A percentile compares a stretch with the other conserved stretches of the same genome.
phyloP scores from a whole-genome alignment of 2,797 vertebrate species.

The Sardinella longiceps region DNA sequence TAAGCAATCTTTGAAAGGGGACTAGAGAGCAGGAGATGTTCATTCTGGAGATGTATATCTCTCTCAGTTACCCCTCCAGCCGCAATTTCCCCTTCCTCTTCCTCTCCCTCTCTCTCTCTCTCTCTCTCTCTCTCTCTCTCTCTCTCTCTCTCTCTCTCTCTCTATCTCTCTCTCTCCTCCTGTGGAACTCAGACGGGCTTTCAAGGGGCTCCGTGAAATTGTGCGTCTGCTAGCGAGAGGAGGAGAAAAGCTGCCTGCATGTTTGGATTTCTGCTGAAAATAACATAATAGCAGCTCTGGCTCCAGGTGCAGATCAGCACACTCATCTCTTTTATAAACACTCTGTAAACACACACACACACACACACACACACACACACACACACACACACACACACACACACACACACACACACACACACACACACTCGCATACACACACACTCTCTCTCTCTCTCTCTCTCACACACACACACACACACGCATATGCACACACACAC shows the following conservation, averaged over 20 bases:
- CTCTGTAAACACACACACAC: neutral
- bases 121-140: too few relatives aligned
- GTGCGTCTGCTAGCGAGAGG: neutral
- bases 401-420: neutral
- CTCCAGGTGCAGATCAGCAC: conserved; percentile 19
- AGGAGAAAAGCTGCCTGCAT: neutral
- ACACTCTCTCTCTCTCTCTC: too few relatives aligned
- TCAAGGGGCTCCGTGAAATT: neutral
- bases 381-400: conserved; percentile 2
- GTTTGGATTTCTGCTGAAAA: conserved; percentile 16
- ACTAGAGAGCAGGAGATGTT: neutral
- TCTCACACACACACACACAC: neutral
- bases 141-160: neutral
- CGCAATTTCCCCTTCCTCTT: neutral
- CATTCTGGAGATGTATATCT: neutral
- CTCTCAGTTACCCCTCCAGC: neutral
- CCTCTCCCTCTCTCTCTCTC: too few relatives aligned
- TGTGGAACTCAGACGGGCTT: neutral
- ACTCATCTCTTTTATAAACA: conserved; percentile 22
- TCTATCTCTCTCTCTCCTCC: neutral
- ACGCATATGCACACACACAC: too few relatives aligned
- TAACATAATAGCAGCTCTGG: neutral
- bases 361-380: conserved; percentile 1
- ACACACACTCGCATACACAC: neutral
- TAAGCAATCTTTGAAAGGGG: neutral